Conservation (phyloP, 2,113 vertebrate genomes). For the Phalacrocorax carbo region DNA sequence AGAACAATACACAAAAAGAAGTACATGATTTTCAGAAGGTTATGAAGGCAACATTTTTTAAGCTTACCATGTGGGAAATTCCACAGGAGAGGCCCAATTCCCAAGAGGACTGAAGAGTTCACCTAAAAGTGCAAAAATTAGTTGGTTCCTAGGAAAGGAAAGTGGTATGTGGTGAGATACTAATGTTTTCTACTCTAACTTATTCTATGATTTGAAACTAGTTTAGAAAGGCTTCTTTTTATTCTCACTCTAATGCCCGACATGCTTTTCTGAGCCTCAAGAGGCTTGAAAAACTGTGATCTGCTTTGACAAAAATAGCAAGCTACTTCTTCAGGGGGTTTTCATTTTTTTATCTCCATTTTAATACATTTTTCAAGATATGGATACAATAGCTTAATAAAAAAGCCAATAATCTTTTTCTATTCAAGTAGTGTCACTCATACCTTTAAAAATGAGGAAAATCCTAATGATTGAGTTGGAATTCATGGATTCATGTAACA, state of each 20-base stretch:
- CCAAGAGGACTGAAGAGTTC: background rate
- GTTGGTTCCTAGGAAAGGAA: background rate
- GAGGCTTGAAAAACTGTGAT: background rate
- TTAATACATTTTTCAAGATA: slow-evolving; percentile 3
- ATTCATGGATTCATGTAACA: background rate
- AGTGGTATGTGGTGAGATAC: background rate
- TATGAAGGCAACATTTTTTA: background rate
- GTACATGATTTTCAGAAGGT: background rate
- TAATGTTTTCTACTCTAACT: background rate
- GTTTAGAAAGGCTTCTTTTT: background rate
- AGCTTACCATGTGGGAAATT: background rate
- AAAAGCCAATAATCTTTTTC: background rate
- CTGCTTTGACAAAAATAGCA: slow-evolving; percentile 14
- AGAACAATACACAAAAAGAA: background rate
- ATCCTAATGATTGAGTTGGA: background rate
- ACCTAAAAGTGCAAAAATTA: background rate
- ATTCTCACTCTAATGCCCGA: background rate
- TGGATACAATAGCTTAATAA: background rate
- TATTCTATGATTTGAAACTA: background rate
- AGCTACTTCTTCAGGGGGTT: background rate
- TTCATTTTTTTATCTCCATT: background rate
- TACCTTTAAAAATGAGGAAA: background rate
- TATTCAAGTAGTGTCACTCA: background rate
- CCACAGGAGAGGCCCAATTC: background rate
- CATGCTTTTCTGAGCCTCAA: background rate